Conservation (phyloP, 2,888 invertebrate species). For the Cephus pulcher region DNA sequence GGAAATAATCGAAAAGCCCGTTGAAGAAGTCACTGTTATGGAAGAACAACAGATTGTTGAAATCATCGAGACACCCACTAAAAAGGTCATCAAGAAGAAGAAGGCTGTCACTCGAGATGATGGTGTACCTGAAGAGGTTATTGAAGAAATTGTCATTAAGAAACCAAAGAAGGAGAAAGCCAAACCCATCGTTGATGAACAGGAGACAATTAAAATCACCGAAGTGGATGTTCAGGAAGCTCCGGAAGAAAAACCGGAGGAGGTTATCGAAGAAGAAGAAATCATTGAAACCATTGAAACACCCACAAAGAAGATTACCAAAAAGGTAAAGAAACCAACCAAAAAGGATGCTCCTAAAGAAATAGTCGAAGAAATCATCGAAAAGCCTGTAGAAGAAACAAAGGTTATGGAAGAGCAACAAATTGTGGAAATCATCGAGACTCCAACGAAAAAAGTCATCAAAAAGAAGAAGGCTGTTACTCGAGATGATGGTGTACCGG, state of each 20-base stretch:
- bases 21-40: constrained; percentile 24
- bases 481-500: constrained; percentile 34
- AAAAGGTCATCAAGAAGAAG: constrained; percentile 25
- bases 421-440: constrained; percentile 34
- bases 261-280: constrained; percentile 30
- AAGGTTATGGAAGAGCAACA: constrained; percentile 33
- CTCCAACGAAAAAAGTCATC: constrained; percentile 23
- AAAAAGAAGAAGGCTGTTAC: constrained; percentile 25
- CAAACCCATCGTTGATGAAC: constrained; percentile 32
- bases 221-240: constrained; percentile 37
- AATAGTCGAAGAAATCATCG: constrained; percentile 21
- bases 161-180: constrained; percentile 30
- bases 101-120: constrained; percentile 26
- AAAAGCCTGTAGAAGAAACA: constrained; percentile 25
- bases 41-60: constrained; percentile 37
- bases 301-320: constrained; percentile 20
- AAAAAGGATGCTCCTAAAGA: constrained; percentile 38
- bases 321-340: constrained; percentile 24
- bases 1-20: too few species aligned
- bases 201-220: constrained; percentile 39
- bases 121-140: constrained; percentile 43
- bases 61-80: constrained; percentile 28
- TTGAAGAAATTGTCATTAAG: constrained; percentile 42
- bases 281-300: constrained; percentile 26
- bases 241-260: constrained; percentile 37